phyloP scores from a whole-genome alignment of 2,113 vertebrate species.

The Lepus timidus region DNA sequence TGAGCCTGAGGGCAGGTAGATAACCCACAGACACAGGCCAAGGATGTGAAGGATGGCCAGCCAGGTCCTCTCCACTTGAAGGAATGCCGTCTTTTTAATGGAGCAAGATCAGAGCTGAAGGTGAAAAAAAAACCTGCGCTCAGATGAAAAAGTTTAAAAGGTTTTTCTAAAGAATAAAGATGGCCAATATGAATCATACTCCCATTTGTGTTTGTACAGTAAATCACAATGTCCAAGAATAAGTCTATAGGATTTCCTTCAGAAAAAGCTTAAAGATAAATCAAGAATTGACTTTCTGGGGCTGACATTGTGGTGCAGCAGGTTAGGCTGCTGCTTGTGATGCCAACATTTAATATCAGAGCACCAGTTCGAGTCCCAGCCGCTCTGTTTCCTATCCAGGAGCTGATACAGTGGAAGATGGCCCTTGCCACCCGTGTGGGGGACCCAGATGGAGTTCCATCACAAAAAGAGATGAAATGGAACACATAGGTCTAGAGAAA shows the following conservation, averaged over 20 bases:
- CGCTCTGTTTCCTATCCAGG: too few species aligned
- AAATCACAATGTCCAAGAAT: neutral
- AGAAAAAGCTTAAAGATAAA: conserved; percentile 43
- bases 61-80: neutral
- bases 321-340: too few species aligned
- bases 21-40: neutral
- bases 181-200: neutral
- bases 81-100: neutral
- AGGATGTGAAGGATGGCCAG: neutral
- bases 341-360: too few species aligned
- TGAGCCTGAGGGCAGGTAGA: neutral
- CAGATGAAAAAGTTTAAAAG: neutral
- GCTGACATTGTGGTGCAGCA: too few species aligned
- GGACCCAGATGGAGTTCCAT: too few species aligned
- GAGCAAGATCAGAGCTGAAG: neutral
- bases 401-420: too few species aligned
- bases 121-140: neutral
- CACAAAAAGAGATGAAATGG: neutral
- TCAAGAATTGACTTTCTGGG: conserved; percentile 32
- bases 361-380: too few species aligned
- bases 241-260: conserved; percentile 7
- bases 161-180: conserved; percentile 36
- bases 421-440: too few species aligned
- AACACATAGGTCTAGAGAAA: neutral
- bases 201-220: neutral